These are phyloP conservation scores for Anarsia innoxiella DNA, from an alignment of 2,888 invertebrate genomes.

Conservation along the genomic window DNA sequence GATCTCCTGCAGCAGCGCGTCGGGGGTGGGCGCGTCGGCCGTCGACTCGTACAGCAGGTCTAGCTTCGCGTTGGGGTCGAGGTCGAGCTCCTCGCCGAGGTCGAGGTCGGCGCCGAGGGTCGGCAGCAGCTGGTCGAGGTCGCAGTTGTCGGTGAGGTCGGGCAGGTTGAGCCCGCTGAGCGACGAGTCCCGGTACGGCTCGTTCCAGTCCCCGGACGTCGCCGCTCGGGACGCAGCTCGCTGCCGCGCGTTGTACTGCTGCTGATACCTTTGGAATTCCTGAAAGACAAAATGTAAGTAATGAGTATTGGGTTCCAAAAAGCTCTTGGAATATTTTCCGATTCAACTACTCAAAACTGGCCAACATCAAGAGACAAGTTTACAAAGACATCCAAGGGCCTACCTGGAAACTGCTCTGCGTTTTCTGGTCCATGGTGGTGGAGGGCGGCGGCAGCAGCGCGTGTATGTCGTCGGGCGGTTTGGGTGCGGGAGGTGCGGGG, in stretches of 20 bases:
- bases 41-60: conserved; percentile 44
- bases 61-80: conserved; percentile 55
- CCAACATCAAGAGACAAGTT: too few species aligned
- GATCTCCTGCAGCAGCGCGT: conserved; percentile 43
- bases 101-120: conserved; percentile 77
- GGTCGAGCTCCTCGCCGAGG: conserved; percentile 59
- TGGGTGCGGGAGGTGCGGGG: conserved; percentile 33
- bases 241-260: conserved; percentile 77
- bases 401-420: conserved; percentile 76
- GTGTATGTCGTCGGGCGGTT: conserved; percentile 53
- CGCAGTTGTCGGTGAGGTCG: conserved; percentile 65
- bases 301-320: too few species aligned
- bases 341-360: too few species aligned
- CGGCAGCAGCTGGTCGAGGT: conserved; percentile 80
- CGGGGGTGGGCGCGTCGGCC: conserved; percentile 25
- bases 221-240: conserved; percentile 57
- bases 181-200: conserved; percentile 59
- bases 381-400: too few species aligned
- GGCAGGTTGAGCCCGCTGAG: conserved; percentile 41
- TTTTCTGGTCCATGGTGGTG: conserved; percentile 76
- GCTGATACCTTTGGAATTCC: conserved; percentile 78
- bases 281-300: conserved; percentile 34
- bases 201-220: conserved; percentile 60
- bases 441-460: conserved; percentile 68
- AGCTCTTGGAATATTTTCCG: too few species aligned